phyloP scores from a whole-genome alignment of 2,797 vertebrate species.

The Macropus fuliginosus region DNA sequence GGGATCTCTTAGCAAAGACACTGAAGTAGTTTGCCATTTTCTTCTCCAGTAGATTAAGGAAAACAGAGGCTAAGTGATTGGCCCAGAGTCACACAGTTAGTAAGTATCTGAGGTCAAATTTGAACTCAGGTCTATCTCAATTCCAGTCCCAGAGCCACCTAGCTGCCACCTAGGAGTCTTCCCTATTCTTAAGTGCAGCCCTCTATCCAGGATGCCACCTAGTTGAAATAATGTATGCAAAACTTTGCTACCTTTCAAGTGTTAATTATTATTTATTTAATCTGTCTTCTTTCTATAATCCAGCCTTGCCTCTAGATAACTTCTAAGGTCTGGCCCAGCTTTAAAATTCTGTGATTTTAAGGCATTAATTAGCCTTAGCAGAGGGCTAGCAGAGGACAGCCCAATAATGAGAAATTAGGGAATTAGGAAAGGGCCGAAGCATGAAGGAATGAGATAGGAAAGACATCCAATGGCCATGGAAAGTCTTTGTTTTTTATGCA shows the following conservation, averaged over 20 bases:
- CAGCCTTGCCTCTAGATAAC: neutral
- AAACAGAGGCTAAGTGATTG: too few relatives aligned
- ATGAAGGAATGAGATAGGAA: neutral
- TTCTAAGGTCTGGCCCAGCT: neutral
- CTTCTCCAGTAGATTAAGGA: too few relatives aligned
- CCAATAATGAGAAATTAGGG: neutral
- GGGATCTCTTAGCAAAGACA: too few relatives aligned
- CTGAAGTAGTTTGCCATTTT: too few relatives aligned
- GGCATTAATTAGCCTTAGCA: neutral
- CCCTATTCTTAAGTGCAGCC: neutral
- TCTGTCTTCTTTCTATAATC: neutral
- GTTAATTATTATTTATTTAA: neutral
- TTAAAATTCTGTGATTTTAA: neutral
- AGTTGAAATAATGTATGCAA: neutral
- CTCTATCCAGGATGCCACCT: neutral
- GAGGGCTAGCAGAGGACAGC: neutral
- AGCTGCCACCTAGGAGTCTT: neutral
- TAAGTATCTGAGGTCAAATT: too few relatives aligned
- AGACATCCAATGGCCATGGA: neutral
- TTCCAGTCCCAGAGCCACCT: neutral
- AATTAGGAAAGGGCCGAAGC: neutral
- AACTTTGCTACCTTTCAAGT: neutral
- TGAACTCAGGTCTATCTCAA: neutral
- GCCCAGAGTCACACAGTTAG: too few relatives aligned
- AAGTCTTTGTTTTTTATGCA: neutral